phyloP scores from a whole-genome alignment of 92 coral and sea anemone species.

The Phenganax subtilis region DNA sequence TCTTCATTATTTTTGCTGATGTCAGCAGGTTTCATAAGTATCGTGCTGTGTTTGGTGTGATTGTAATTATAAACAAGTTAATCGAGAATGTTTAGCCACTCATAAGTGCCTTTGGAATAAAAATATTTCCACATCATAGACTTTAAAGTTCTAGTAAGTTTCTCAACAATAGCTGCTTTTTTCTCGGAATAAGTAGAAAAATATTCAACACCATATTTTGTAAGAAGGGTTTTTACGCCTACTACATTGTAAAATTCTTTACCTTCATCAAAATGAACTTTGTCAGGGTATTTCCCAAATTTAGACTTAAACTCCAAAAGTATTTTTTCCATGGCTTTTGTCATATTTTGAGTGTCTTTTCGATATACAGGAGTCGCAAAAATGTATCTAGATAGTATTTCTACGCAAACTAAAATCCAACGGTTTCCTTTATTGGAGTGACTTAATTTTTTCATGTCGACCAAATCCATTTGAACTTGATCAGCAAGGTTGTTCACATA shows the following conservation, averaged over 20 bases:
- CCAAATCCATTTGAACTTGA: not conserved
- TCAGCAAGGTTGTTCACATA: not conserved
- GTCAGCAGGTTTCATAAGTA: constrained; percentile 36
- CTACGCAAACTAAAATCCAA: not conserved
- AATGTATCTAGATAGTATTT: not conserved
- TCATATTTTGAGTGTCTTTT: not conserved
- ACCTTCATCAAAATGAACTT: not conserved
- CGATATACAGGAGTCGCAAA: not conserved
- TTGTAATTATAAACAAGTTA: constrained; percentile 19
- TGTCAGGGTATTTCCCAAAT: not conserved
- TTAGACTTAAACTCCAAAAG: not conserved
- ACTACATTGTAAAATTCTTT: not conserved
- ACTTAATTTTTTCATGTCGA: not conserved
- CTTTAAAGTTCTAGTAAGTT: not conserved
- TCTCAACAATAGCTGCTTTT: not conserved
- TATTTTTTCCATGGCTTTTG: not conserved
- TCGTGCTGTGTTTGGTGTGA: constrained; percentile 36
- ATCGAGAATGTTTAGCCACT: constrained; percentile 21
- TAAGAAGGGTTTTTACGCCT: not conserved
- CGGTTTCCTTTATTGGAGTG: not conserved
- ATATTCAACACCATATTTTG: not conserved
- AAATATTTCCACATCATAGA: not conserved
- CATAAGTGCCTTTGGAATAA: not conserved
- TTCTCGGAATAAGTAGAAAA: not conserved
- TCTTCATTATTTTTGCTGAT: constrained; percentile 29